Evolutionary conservation across 2,113 vertebrate species (phyloP).

Genomic region (Uropsilus gracilis): DNA sequence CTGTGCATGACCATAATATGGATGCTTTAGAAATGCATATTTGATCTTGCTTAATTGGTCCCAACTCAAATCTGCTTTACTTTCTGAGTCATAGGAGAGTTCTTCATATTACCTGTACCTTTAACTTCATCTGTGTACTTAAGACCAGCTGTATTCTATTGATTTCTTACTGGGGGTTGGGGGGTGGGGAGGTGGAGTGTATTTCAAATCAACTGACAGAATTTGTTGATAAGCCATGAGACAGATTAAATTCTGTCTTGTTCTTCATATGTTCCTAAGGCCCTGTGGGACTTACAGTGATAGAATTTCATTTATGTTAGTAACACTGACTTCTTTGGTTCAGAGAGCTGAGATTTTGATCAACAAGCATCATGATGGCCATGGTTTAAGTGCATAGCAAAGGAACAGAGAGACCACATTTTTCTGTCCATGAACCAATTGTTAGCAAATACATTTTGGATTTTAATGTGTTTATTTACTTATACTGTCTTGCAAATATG

Average conservation of each 20-base stretch:
- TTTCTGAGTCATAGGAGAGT: not conserved
- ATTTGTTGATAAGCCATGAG: slow-evolving; percentile 18
- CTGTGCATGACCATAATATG: not conserved
- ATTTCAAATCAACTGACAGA: slow-evolving; percentile 40
- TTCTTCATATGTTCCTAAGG: not conserved
- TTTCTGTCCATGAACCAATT: not conserved
- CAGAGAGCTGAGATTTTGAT: not conserved
- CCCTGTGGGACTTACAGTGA: slow-evolving; percentile 22
- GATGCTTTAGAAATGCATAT: not conserved
- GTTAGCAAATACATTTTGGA: not conserved
- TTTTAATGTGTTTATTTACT: slow-evolving; percentile 38
- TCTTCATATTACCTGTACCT: not conserved
- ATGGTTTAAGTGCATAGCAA: not conserved
- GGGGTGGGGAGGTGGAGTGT: not conserved
- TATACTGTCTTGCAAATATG: not conserved
- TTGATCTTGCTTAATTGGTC: not conserved
- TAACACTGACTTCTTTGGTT: not conserved
- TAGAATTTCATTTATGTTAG: slow-evolving; percentile 57
- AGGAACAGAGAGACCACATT: not conserved
- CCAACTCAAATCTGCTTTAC: not conserved
- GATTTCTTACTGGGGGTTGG: not conserved
- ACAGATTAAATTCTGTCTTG: slow-evolving; percentile 45
- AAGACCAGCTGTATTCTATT: not conserved
- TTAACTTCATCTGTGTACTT: not conserved
- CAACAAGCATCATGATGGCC: not conserved